phyloP scores from a whole-genome alignment of 2,797 vertebrate species.

The Argya squamiceps region DNA sequence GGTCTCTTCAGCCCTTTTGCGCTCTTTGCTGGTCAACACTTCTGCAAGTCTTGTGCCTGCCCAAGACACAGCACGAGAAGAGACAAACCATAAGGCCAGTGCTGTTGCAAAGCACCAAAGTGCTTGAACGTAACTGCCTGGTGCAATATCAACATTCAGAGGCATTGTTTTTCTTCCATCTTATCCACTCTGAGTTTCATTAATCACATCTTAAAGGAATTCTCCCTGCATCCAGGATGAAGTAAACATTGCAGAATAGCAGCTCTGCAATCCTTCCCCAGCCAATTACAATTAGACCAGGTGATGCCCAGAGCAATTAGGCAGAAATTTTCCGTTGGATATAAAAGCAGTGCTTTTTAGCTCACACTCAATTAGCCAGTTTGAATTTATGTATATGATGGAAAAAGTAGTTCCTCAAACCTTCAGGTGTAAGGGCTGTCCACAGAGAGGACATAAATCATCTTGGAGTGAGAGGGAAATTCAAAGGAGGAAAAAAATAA shows the following conservation, averaged over 20 bases:
- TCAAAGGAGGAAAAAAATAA: rapidly evolving
- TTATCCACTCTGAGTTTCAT: not conserved
- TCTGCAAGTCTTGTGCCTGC: not conserved
- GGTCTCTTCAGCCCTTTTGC: not conserved
- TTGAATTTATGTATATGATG: not conserved
- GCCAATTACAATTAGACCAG: not conserved
- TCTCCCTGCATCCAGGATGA: not conserved
- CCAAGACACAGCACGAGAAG: not conserved
- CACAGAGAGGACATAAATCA: not conserved
- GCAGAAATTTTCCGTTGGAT: not conserved
- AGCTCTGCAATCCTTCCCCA: not conserved
- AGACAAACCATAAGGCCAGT: not conserved
- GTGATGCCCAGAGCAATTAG: slow-evolving; percentile 4
- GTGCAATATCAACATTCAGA: not conserved
- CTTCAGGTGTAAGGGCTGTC: not conserved
- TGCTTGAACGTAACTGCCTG: rapidly evolving
- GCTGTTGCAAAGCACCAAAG: not conserved
- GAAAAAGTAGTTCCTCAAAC: not conserved
- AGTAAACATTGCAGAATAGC: not conserved
- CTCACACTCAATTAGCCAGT: not conserved
- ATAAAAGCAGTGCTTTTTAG: not conserved
- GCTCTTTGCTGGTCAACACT: not conserved
- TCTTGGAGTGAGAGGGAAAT: not conserved
- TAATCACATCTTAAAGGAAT: slow-evolving; percentile 1
- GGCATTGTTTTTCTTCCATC: not conserved